These are phyloP conservation scores for Drosophila cracens DNA, from an alignment of 2,888 invertebrate species.

Conservation along the genomic window DNA sequence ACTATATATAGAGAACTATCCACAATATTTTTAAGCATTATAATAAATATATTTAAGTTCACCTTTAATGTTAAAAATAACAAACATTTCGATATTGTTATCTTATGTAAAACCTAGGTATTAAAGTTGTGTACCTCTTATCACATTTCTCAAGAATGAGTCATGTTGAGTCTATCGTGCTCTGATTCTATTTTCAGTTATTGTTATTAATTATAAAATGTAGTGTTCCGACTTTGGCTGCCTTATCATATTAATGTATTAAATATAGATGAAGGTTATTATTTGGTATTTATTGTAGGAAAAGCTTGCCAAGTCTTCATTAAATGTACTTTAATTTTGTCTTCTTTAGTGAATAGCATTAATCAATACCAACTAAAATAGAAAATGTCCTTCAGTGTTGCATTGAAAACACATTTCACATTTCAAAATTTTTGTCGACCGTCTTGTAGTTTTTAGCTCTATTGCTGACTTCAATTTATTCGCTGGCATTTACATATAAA, in stretches of 20 bases:
- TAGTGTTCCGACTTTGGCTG: background rate
- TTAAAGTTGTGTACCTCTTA: conserved; percentile 20
- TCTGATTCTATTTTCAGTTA: background rate
- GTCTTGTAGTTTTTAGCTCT: conserved; percentile 25
- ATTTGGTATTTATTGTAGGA: background rate
- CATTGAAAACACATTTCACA: conserved; percentile 25
- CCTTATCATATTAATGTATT: background rate
- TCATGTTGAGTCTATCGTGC: background rate
- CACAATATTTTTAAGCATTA: background rate
- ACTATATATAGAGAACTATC: background rate
- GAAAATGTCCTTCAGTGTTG: conserved; percentile 23
- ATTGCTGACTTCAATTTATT: conserved; percentile 65
- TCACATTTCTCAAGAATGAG: conserved; percentile 6
- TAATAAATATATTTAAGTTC: background rate
- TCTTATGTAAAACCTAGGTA: background rate
- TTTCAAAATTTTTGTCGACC: conserved; percentile 4
- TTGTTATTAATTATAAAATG: background rate
- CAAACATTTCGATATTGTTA: background rate
- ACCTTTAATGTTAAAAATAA: background rate
- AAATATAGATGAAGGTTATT: background rate
- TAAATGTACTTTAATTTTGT: background rate
- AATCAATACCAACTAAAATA: conserved; percentile 1
- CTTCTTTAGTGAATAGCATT: background rate
- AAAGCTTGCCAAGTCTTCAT: background rate
- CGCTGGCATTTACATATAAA: conserved; percentile 70